A percentile compares a stretch with the other conserved stretches of the same genome.
phyloP scores from a whole-genome alignment of 2,797 vertebrate species.

The Enteromius anoplus region DNA sequence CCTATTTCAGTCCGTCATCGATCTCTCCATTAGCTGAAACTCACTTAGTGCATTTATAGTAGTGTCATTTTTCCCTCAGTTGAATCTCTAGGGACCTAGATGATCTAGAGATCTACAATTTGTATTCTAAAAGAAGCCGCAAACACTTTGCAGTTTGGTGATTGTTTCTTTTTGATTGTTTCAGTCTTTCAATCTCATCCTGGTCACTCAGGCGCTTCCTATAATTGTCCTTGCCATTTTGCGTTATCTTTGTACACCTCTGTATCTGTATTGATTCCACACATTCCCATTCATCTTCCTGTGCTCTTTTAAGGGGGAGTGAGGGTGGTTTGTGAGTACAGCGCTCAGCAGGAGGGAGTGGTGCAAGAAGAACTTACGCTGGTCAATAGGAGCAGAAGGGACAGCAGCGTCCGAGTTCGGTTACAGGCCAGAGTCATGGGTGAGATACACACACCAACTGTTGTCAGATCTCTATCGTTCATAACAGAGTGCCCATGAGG shows the following conservation, averaged over 20 bases:
- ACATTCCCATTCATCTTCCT: neutral
- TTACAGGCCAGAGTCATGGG: conserved; percentile 89
- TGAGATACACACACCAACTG: conserved; percentile 64
- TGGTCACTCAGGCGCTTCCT: neutral
- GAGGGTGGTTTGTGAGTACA: conserved; percentile 87
- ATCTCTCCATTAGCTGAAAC: conserved; percentile 40
- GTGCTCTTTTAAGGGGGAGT: conserved; percentile 77
- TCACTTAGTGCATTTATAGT: neutral
- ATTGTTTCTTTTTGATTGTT: neutral
- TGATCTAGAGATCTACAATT: neutral
- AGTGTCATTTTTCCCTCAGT: conserved; percentile 15
- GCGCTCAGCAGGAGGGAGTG: conserved; percentile 86
- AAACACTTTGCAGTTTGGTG: neutral
- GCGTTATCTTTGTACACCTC: neutral
- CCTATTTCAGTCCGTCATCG: conserved; percentile 31
- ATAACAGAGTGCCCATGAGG: neutral
- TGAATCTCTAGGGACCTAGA: neutral
- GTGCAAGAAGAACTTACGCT: conserved; percentile 86
- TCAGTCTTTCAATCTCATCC: neutral
- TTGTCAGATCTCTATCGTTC: neutral
- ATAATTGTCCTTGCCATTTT: neutral
- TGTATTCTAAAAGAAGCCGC: neutral
- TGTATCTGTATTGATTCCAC: neutral
- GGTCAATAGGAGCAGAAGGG: conserved; percentile 72
- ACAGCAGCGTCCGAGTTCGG: conserved; percentile 73